A percentile compares a stretch with the other conserved stretches of the same genome.
phyloP scores from a whole-genome alignment of 92 coral and sea anemone species.

The Hydrozoanthus gracilis region DNA sequence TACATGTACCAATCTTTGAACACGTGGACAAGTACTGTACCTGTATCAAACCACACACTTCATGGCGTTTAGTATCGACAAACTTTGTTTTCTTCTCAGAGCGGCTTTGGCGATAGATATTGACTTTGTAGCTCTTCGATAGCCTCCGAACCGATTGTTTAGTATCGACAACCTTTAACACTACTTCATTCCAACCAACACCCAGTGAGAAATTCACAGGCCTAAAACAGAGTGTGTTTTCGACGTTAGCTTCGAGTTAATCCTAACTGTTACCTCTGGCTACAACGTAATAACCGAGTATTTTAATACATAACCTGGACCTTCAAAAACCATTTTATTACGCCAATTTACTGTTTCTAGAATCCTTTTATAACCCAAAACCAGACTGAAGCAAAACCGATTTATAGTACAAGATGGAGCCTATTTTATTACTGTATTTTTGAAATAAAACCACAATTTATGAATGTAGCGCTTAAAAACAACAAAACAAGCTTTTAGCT shows the following conservation, averaged over 20 bases:
- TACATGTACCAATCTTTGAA: not conserved
- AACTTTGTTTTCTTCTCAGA: constrained; percentile 49
- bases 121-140: constrained; percentile 52
- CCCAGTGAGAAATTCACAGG: constrained; percentile 75
- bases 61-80: constrained; percentile 44
- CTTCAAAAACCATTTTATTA: too few relatives aligned
- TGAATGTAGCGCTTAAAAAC: not conserved
- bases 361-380: too few relatives aligned
- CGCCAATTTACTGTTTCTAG: too few relatives aligned
- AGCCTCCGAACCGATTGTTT: constrained; percentile 31
- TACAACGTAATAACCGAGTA: not conserved
- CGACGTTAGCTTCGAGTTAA: not conserved
- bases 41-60: constrained; percentile 72
- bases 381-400: too few relatives aligned
- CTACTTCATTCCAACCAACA: constrained; percentile 86
- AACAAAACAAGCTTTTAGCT: not conserved
- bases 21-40: constrained; percentile 43
- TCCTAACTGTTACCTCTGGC: not conserved
- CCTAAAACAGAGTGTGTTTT: constrained; percentile 46
- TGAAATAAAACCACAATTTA: too few relatives aligned
- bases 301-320: not conserved
- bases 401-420: too few relatives aligned
- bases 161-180: constrained; percentile 63
- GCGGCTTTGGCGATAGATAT: constrained; percentile 75
- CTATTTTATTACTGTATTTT: too few relatives aligned